phyloP scores from a whole-genome alignment of 2,113 vertebrate genomes.

The Strix uralensis region DNA sequence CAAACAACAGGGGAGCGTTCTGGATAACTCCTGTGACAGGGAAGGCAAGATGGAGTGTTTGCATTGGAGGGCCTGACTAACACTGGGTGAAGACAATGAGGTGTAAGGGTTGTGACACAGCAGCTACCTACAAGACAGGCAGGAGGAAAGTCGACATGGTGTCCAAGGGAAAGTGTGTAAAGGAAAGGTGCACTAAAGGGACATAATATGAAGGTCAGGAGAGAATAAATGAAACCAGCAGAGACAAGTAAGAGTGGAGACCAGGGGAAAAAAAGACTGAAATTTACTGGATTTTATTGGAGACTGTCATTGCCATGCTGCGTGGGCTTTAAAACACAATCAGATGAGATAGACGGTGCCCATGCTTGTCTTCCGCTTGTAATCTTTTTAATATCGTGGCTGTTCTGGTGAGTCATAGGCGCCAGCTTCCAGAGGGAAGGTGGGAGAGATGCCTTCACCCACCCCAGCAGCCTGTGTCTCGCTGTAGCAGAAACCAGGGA shows the following conservation, averaged over 20 bases:
- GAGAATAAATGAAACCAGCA: background rate
- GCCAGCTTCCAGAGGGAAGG: background rate
- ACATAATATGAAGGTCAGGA: background rate
- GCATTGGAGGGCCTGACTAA: background rate
- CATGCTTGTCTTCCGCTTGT: background rate
- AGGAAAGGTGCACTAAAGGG: background rate
- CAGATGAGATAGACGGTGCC: background rate
- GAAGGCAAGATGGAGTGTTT: background rate
- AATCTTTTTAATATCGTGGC: background rate
- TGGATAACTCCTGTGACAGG: background rate
- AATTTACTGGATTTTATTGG: background rate
- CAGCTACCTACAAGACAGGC: background rate
- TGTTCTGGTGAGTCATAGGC: background rate
- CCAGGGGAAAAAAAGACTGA: background rate
- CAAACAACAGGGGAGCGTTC: background rate
- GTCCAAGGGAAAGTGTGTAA: background rate
- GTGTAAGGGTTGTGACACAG: background rate
- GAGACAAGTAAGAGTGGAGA: background rate
- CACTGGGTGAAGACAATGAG: rapidly evolving
- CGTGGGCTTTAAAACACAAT: background rate
- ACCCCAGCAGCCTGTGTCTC: rapidly evolving
- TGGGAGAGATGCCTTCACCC: background rate
- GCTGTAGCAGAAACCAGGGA: background rate
- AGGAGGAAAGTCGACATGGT: background rate
- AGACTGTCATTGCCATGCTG: background rate